Base-by-base conservation (phyloP, 2,888 invertebrate species). In the Lasioglossum villosulum region DNA sequence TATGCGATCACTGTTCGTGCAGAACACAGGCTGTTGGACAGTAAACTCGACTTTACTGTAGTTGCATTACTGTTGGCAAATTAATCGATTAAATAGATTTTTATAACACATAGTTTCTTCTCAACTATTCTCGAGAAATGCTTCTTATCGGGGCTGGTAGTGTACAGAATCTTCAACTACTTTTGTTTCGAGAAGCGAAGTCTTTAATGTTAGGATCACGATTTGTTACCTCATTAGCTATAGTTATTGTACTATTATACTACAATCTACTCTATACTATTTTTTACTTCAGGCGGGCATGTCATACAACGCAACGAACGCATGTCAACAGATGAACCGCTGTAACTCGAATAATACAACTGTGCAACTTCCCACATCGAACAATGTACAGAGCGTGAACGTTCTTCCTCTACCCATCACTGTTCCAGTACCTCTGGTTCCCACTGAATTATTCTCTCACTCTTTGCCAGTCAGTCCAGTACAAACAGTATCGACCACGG, bases 401-500 rank as follows among this genome's bases (percentile, higher is more conserved):
- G 91, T 93, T 8, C 89, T 95, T 81, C 91, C 94, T 4, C 89
- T 93, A 30, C 93, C 94, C 27, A 92, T 93, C 70, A 92, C 93
- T 16, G 89, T 94, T 5, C 93, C 95, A n/a, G 91, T 94, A 37
- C 93, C 94, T 16, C 91, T 94, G 56, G 93, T 94, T 37, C 89
- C 94, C 27, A 90, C 93, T 10, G 94, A 95, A 85, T 82, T 93
- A 56, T 95, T 94, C 83, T 87, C 93, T 0, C 94, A 94, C 70
- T 88, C 93, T 0, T 83, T 93, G 23, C 87, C 93, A 27, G 88
- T 91, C 3, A 92, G 91, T 59, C 78, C 92, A 6, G 87, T 92
- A 34, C 77, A 92, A 74, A 93, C 93, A 12, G 86, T 90, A 37
- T 78, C 90, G 8, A 84, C 88, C 34, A 74, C 82, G 16, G 66